These are phyloP conservation scores for Rhabdornis inornatus DNA, from an alignment of 2,113 vertebrate species.

Conservation along the genomic window DNA sequence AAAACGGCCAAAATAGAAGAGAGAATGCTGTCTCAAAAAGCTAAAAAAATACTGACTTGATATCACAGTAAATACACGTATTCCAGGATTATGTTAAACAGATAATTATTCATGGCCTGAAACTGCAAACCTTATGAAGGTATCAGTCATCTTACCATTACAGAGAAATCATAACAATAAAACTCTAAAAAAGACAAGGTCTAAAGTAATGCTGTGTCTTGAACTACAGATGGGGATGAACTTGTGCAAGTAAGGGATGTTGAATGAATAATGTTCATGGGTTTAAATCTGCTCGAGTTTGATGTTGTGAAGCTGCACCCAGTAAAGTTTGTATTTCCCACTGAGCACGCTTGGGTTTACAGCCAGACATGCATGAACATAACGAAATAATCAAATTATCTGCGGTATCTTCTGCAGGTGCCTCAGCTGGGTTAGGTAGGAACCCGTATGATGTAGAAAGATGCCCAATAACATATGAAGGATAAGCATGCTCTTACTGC, in stretches of 20 bases:
- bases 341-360: fast-evolving
- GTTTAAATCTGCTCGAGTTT: neutral
- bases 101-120: neutral
- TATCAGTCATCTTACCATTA: neutral
- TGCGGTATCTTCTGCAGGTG: neutral
- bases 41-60: neutral
- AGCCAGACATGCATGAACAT: neutral
- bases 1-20: neutral
- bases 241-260: neutral
- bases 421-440: neutral
- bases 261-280: neutral
- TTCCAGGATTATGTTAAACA: neutral
- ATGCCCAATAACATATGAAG: neutral
- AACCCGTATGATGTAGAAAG: neutral
- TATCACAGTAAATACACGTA: neutral
- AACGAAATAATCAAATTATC: neutral
- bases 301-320: neutral
- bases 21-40: neutral
- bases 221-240: neutral
- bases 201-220: neutral
- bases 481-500: neutral
- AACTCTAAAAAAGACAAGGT: neutral
- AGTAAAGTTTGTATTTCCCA: neutral
- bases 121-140: neutral
- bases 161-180: neutral